These are phyloP conservation scores for Spinibarbus caldwelli DNA, from an alignment of 2,797 vertebrate genomes.

Conservation along the genomic window DNA sequence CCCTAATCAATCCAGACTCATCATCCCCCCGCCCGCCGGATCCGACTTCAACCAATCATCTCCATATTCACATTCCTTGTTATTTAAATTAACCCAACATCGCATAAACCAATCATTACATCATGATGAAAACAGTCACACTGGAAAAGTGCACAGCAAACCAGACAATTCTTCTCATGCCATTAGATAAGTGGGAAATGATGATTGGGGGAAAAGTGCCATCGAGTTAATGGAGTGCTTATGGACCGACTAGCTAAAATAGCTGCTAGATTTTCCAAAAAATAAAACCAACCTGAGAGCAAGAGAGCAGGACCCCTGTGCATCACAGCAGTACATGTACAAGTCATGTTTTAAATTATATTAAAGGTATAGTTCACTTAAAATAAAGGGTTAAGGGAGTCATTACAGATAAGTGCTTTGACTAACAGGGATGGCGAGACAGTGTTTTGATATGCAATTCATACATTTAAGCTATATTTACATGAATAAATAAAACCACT, in stretches of 20 bases:
- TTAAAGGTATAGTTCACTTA: slow-evolving; percentile 10
- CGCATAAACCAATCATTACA: not conserved
- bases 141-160: slow-evolving; percentile 9
- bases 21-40: slow-evolving; percentile 14
- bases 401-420: not conserved
- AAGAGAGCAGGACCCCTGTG: slow-evolving; percentile 60
- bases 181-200: not conserved
- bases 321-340: slow-evolving; percentile 64
- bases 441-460: slow-evolving; percentile 58
- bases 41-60: slow-evolving; percentile 56
- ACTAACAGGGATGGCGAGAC: not conserved
- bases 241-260: slow-evolving; percentile 57
- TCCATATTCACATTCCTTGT: slow-evolving; percentile 1
- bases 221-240: slow-evolving; percentile 73
- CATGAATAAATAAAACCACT: slow-evolving; percentile 82
- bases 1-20: slow-evolving; percentile 60
- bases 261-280: slow-evolving; percentile 38
- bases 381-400: slow-evolving; percentile 9
- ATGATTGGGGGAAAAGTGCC: not conserved
- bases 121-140: slow-evolving; percentile 5
- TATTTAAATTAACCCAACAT: slow-evolving; percentile 26
- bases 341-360: slow-evolving; percentile 62
- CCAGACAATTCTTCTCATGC: not conserved
- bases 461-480: slow-evolving; percentile 80
- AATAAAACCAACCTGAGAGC: slow-evolving; percentile 67